phyloP scores from a whole-genome alignment of 2,113 vertebrate species.

The Heloderma charlesbogerti region DNA sequence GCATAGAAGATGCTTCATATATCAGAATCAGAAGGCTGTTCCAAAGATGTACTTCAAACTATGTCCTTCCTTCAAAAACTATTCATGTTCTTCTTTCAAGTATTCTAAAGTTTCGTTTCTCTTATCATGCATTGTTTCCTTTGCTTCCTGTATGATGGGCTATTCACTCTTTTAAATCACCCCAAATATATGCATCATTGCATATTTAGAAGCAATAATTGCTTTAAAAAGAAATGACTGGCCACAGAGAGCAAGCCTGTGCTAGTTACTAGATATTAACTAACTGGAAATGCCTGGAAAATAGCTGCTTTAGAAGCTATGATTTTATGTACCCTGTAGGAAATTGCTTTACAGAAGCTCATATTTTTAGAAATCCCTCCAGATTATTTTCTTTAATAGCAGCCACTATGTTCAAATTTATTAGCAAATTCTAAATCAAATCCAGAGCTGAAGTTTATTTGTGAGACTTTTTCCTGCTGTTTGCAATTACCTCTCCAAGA shows the following conservation, averaged over 20 bases:
- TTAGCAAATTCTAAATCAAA: constrained; percentile 57
- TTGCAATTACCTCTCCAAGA: constrained; percentile 50
- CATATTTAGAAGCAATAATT: background rate
- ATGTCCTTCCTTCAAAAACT: background rate
- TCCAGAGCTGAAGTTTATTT: constrained; percentile 15
- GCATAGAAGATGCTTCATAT: background rate
- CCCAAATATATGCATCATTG: constrained; percentile 16
- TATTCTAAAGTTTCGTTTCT: background rate
- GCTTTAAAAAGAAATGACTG: background rate
- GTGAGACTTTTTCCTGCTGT: constrained; percentile 40
- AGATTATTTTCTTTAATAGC: constrained; percentile 44
- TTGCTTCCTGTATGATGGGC: background rate
- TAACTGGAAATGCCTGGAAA: constrained; percentile 36
- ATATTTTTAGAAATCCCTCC: constrained; percentile 45
- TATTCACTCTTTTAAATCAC: background rate
- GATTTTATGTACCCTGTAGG: background rate
- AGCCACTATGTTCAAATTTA: constrained; percentile 34
- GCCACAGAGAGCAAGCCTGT: constrained; percentile 18
- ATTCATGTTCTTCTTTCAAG: background rate
- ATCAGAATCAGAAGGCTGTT: background rate
- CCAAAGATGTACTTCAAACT: background rate
- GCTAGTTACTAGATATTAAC: constrained; percentile 17
- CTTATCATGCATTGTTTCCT: background rate
- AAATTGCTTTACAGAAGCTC: constrained; percentile 28
- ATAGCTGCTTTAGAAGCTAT: background rate